Evolutionary conservation across 2,113 vertebrate genomes (phyloP).

Genomic region (Gavia stellata): DNA sequence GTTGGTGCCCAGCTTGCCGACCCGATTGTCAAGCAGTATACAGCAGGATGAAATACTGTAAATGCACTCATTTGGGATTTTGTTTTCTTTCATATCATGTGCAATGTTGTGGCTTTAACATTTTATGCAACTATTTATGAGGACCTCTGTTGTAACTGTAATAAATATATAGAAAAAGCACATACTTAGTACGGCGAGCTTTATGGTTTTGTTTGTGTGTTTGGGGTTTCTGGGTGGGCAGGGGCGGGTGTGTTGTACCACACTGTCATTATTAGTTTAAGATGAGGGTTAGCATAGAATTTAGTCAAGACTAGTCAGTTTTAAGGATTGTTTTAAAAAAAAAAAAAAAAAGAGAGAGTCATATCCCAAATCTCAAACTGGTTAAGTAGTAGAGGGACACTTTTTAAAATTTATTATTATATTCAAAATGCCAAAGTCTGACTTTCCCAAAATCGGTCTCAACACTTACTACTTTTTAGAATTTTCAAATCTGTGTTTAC

Average conservation of each 20-base stretch:
- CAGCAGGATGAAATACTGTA: conserved; percentile 87
- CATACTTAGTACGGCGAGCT: conserved; percentile 87
- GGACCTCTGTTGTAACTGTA: conserved; percentile 97
- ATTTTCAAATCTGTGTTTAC: conserved; percentile 65
- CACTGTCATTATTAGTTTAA: conserved; percentile 70
- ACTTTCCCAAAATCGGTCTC: conserved; percentile 65
- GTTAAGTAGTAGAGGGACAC: conserved; percentile 62
- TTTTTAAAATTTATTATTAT: conserved; percentile 62
- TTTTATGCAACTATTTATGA: conserved; percentile 99
- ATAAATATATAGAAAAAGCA: conserved; percentile 98
- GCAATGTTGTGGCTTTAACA: conserved; percentile 99
- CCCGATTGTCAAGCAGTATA: conserved; percentile 71
- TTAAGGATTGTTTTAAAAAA: conserved; percentile 52
- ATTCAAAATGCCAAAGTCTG: conserved; percentile 81
- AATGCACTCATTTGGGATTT: conserved; percentile 89
- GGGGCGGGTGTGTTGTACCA: conserved; percentile 51
- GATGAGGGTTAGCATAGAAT: conserved; percentile 67
- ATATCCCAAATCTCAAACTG: conserved; percentile 65
- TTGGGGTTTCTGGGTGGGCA: conserved; percentile 25
- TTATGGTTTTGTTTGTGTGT: conserved; percentile 86
- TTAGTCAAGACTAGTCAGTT: conserved; percentile 61
- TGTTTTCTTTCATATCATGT: conserved; percentile 91
- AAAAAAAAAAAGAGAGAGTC: conserved; percentile 27
- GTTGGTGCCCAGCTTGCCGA: conserved; percentile 38
- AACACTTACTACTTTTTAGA: conserved; percentile 68